Evolutionary conservation across 1,140 invertebrate genomes (phyloP), one percentile per base, ranked within the genome.

Genomic region (Aphaenogaster rudis): DNA sequence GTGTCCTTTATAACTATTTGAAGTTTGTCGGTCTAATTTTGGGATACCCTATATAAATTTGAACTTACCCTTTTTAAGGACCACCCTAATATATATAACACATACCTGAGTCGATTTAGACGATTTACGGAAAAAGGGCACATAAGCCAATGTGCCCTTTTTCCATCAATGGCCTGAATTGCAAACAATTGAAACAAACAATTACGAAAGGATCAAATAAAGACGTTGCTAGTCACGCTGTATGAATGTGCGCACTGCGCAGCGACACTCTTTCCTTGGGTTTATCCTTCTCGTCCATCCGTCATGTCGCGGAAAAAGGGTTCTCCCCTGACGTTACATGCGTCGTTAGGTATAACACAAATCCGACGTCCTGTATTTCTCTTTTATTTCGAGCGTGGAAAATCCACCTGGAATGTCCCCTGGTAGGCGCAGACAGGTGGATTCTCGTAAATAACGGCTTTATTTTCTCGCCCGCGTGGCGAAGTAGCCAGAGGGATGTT

Each of bases 401-500:
- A 82, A 59, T 57, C 21, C 36, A 72, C 9, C 21, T 36, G 11
- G 42, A 33, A 48, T 48, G 52, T 48, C 36, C 28, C 28, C 17
- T 9, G 11, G n/a, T 33, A 50, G 45, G 36, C 50, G 11, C 6
- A 4, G 52, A 33, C 67, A 72, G 39, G 67, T 72, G 33, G 52
- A 72, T 82, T 82, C 66, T 72, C 66, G 42, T 74, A 59, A 82
- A 74, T 82, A 82, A 82, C 21, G 17, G 15, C 45, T 67, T 79
- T 79, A 64, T 50, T 52, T 54, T 67, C 33, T 67, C 63, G 4
- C 9, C 7, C 36, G 0, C 33, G 36, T 13, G 5, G 42, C n/a
- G 13, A 42, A 13, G 15, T 13, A 54, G 17, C 36, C 48, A 45
- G n/a, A 11, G 0, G 13, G 8, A 81, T 81, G 13, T 81, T 81